Percentiles rank a stretch among this genome's conserved stretches.
Conservation (phyloP, 2,797 vertebrate genomes). For the Octomys mimax region DNA sequence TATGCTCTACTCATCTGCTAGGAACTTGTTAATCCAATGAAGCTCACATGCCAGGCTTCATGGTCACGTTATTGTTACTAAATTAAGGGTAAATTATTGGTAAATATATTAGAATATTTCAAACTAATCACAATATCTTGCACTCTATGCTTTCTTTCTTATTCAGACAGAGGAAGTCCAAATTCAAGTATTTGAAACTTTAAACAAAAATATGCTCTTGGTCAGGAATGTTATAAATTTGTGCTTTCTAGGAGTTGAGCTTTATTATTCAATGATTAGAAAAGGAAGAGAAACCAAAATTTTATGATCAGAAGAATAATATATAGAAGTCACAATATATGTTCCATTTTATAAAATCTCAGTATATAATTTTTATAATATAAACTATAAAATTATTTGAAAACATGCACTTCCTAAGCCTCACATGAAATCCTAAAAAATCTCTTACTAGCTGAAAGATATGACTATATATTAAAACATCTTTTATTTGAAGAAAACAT, state of each 20-base stretch:
- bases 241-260: not conserved
- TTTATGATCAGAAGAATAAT: not conserved
- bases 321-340: not conserved
- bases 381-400: not conserved
- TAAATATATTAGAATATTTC: not conserved
- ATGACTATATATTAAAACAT: not conserved
- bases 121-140: not conserved
- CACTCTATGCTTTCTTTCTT: not conserved
- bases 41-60: not conserved
- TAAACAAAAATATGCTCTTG: not conserved
- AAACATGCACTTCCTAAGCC: not conserved
- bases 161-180: not conserved
- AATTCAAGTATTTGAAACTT: not conserved
- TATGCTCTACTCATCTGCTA: not conserved
- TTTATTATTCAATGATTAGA: not conserved
- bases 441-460: not conserved
- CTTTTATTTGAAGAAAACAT: not conserved
- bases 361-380: not conserved
- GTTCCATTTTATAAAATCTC: not conserved
- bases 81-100: not conserved
- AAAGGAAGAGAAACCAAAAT: conserved; percentile 8
- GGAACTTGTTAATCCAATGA: not conserved
- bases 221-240: not conserved
- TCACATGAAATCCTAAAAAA: not conserved
- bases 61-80: not conserved